Base-by-base conservation (phyloP, 2,113 vertebrate genomes). In the Myrmecophaga tridactyla region DNA sequence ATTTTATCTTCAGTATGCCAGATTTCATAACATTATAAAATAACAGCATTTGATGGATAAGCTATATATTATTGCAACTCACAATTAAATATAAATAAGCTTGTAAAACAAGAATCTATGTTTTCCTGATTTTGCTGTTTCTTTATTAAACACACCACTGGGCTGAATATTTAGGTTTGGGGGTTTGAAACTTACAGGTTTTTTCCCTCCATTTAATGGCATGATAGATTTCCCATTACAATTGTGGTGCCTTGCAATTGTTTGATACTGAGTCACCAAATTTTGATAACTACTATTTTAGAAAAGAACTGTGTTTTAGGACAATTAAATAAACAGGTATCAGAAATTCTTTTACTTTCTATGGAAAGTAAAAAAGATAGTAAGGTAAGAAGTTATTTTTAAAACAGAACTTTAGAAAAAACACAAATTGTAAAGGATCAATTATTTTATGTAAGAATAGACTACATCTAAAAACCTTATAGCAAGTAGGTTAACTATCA, bases 241-340 rank as follows among this genome's bases (percentile, higher is more conserved):
- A n/a, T 2, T 27, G 8, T 1, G 3, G 7, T 3, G 6, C 53
- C 82, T 41, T 3, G 25, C 10, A 6, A 8, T 12, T 1, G 2
- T 15, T 29, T 7, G 11, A n/a, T 0, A 0, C 11, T 1, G 10
- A 2, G 0, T 43, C 0, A 0, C 25, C 7, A 34, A 56, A 4
- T 8, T 17, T 1, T 12, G 27, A 18, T 48, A 23, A 41, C 34
- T 41, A 0, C 17, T 58, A 6, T 27, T 63, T 86, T n/a, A 46
- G 39, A 51, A 53, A 46, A 85, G 1, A 20, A 67, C 25, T 73
- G 15, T 34, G 5, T 92, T 86, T 91, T 56, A 46, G 51, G 69
- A n/a, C 65, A 72, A n/a, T 53, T 78, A 67, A 21, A n/a, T 93
- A 86, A 73, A 15, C 10, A 63, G 36, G 17, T 11, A 75, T 63